phyloP scores from a whole-genome alignment of 1,140 invertebrate genomes.

The Trigoniulus corallinus region DNA sequence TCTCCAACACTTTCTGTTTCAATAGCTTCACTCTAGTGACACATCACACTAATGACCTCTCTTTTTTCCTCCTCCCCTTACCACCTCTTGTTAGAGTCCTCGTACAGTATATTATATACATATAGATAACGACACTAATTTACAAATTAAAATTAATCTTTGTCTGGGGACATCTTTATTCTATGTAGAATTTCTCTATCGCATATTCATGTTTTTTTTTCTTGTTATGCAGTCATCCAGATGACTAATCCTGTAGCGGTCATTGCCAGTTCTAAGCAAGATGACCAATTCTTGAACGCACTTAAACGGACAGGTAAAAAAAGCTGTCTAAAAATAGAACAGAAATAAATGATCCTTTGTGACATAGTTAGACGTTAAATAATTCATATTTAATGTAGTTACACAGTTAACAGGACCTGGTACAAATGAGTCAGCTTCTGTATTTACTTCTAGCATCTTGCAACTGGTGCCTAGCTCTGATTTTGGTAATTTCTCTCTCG shows the following conservation, averaged over 20 bases:
- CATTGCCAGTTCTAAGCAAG: slow-evolving; percentile 26
- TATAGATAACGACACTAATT: no score
- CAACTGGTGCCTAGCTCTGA: not conserved
- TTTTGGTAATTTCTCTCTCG: not conserved
- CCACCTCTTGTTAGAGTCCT: no score
- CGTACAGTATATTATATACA: no score
- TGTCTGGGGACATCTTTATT: no score
- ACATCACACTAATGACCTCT: no score
- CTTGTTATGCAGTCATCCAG: slow-evolving; percentile 29
- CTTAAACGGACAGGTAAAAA: slow-evolving; percentile 11
- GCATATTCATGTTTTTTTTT: no score
- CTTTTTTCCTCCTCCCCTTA: no score
- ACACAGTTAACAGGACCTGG: slow-evolving; percentile 1
- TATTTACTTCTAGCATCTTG: not conserved
- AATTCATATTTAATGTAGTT: not conserved
- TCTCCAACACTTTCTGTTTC: no score
- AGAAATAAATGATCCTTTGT: not conserved
- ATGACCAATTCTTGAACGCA: slow-evolving; percentile 15
- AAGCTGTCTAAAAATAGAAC: not conserved
- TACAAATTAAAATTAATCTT: no score
- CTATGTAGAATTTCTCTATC: no score
- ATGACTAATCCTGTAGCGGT: slow-evolving; percentile 38
- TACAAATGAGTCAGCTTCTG: slow-evolving; percentile 12
- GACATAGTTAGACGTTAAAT: not conserved
- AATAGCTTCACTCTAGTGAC: no score